Evolutionary conservation across 2,888 invertebrate genomes (phyloP).

Genomic region (Polymixis lichenea): DNA sequence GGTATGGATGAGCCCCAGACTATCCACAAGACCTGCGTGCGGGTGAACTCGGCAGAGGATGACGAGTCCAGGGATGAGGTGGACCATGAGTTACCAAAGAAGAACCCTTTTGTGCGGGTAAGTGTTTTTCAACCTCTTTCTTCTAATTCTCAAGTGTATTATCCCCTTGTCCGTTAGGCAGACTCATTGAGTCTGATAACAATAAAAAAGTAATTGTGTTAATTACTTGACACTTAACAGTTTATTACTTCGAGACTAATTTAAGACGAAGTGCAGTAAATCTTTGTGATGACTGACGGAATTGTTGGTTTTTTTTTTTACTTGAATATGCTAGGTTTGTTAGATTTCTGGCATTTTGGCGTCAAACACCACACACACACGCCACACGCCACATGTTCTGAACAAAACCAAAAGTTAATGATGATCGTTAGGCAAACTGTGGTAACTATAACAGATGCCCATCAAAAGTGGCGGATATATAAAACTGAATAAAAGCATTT

Average conservation of each 20-base stretch:
- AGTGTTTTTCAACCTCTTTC: slow-evolving; percentile 66
- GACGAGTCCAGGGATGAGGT: slow-evolving; percentile 87
- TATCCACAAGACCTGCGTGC: slow-evolving; percentile 87
- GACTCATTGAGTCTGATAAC: too few relatives aligned
- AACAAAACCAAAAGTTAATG: not conserved
- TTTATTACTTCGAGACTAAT: too few relatives aligned
- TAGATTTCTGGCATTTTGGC: not conserved
- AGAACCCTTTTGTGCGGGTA: slow-evolving; percentile 87
- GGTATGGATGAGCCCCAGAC: slow-evolving; percentile 85
- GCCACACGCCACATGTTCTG: not conserved
- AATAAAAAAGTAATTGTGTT: too few relatives aligned
- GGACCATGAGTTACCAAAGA: slow-evolving; percentile 85
- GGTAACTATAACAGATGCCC: not conserved
- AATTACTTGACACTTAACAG: too few relatives aligned
- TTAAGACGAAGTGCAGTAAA: not conserved
- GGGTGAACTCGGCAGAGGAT: slow-evolving; percentile 86
- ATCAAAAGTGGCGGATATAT: slow-evolving; percentile 10
- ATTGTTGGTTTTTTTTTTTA: not conserved
- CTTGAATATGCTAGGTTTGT: too few relatives aligned
- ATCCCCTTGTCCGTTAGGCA: too few relatives aligned
- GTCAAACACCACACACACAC: too few relatives aligned
- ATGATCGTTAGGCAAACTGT: not conserved
- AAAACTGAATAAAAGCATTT: not conserved
- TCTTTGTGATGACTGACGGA: not conserved
- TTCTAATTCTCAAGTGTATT: not conserved